Evolutionary conservation across 92 coral and sea anemone species (phyloP).

Genomic region (Epizoanthus fatuus): DNA sequence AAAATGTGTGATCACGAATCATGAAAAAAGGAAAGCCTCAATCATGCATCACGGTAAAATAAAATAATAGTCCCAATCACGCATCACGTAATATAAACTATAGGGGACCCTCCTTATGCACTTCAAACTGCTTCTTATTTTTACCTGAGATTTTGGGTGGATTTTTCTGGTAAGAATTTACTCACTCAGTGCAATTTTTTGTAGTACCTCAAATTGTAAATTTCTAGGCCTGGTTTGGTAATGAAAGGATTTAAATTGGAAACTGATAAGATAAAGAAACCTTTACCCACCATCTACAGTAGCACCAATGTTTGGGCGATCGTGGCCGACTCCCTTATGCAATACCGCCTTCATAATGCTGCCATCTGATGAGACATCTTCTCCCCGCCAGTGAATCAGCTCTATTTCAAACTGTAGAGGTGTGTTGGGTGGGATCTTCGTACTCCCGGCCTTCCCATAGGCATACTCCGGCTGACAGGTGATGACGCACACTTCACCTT

Average conservation of each 20-base stretch:
- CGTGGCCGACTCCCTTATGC: conserved; percentile 86
- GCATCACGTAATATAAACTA: too few relatives aligned
- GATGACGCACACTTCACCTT: conserved; percentile 73
- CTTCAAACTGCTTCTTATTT: too few relatives aligned
- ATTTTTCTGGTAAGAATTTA: too few relatives aligned
- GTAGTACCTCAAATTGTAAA: too few relatives aligned
- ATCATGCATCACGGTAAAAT: too few relatives aligned
- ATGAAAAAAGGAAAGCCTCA: too few relatives aligned
- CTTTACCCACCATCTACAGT: conserved; percentile 74
- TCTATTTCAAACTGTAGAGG: conserved; percentile 87
- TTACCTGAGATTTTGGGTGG: too few relatives aligned
- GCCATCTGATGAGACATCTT: conserved; percentile 82
- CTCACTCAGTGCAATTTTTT: too few relatives aligned
- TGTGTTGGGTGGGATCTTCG: conserved; percentile 89
- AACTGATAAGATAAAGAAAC: neutral
- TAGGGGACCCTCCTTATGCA: too few relatives aligned
- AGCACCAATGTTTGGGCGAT: conserved; percentile 84
- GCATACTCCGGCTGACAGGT: conserved; percentile 89
- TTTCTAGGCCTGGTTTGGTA: too few relatives aligned
- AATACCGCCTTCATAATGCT: conserved; percentile 78
- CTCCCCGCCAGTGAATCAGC: conserved; percentile 88
- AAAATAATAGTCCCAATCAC: too few relatives aligned
- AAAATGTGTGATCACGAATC: too few relatives aligned
- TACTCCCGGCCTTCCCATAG: conserved; percentile 84
- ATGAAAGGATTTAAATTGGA: neutral